Evolutionary conservation across 2,888 invertebrate species (phyloP).

Genomic region (Zaprionus obscuricornis): DNA sequence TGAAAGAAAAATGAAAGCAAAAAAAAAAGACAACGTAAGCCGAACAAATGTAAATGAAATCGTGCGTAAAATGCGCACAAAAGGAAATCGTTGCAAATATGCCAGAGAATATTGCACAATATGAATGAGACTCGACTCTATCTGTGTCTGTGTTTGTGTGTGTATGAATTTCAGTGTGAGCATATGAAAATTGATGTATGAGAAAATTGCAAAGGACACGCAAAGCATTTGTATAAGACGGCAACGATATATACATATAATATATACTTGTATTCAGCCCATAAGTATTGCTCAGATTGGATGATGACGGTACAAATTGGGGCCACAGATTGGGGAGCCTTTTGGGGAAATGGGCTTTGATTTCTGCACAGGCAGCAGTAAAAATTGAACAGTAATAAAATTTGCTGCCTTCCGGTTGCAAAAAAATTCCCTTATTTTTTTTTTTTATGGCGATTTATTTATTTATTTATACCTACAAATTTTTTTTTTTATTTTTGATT

Average conservation of each 20-base stretch:
- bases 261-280: constrained; percentile 10
- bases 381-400: constrained; percentile 59
- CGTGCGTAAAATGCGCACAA: constrained; percentile 74
- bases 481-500: constrained; percentile 10
- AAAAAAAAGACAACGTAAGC: constrained; percentile 45
- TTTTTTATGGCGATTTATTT: constrained; percentile 15
- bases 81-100: constrained; percentile 60
- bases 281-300: constrained; percentile 41
- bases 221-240: constrained; percentile 61
- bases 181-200: constrained; percentile 73
- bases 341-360: constrained; percentile 56
- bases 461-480: background rate
- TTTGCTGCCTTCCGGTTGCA: constrained; percentile 24
- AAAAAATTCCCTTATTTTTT: no score
- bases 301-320: constrained; percentile 43
- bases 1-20: background rate
- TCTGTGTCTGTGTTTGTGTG: background rate
- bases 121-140: no score
- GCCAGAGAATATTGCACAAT: constrained; percentile 53
- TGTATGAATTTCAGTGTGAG: constrained; percentile 17
- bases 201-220: constrained; percentile 71
- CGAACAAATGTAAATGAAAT: constrained; percentile 71
- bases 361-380: constrained; percentile 56
- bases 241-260: constrained; percentile 12
- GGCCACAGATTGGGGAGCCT: constrained; percentile 16